Evolutionary conservation across 2,797 vertebrate species (phyloP).

Genomic region (Enteromius fasciolatus): DNA sequence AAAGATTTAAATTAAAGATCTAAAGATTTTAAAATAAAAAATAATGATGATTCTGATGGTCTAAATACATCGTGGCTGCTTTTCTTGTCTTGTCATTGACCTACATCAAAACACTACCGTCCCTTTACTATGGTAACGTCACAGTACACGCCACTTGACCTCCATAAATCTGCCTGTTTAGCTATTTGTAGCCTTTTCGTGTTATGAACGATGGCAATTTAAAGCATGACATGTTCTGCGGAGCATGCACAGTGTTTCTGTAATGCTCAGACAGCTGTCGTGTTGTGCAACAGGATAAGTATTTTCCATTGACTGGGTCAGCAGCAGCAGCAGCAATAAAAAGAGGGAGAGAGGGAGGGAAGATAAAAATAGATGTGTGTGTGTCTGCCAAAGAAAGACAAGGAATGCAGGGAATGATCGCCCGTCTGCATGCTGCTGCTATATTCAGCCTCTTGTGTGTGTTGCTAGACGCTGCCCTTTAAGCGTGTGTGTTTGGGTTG

Average conservation of each 20-base stretch:
- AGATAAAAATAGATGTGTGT: conserved; percentile 59
- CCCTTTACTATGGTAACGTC: background rate
- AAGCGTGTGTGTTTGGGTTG: conserved; percentile 1
- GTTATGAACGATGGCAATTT: conserved; percentile 55
- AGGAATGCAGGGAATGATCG: conserved; percentile 40
- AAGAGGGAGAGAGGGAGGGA: conserved; percentile 13
- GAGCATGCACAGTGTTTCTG: conserved; percentile 7
- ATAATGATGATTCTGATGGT: background rate
- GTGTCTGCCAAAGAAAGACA: conserved; percentile 48
- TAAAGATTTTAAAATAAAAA: background rate
- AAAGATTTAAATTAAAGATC: too few relatives aligned
- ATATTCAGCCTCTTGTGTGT: conserved; percentile 17
- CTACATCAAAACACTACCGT: background rate
- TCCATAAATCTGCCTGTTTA: conserved; percentile 7
- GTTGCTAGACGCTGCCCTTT: conserved; percentile 6
- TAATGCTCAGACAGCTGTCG: conserved; percentile 53
- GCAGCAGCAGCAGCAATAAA: conserved; percentile 29
- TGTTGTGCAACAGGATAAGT: conserved; percentile 60
- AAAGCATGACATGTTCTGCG: conserved; percentile 39
- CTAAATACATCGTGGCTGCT: background rate
- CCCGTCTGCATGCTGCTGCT: conserved; percentile 20
- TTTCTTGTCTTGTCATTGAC: background rate
- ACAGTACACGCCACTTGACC: background rate
- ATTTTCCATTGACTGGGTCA: conserved; percentile 53
- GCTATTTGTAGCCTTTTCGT: background rate